Evolutionary conservation across 2,888 invertebrate species (phyloP), one percentile per base, ranked within the genome.

Genomic region (Agriotes lineatus): DNA sequence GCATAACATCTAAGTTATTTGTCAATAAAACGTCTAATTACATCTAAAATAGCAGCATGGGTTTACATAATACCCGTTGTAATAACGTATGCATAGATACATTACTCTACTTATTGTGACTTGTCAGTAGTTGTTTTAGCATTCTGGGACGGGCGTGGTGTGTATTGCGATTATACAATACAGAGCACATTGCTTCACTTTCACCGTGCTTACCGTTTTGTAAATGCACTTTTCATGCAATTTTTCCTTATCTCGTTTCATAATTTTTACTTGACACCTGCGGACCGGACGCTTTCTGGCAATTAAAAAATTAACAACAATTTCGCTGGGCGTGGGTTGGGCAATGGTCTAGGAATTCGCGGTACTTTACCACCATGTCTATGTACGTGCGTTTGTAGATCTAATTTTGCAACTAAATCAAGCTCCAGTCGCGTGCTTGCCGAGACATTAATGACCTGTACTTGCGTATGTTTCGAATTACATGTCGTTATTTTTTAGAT

Each of bases 121-220:
- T 66, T 66, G 66, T 66, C 60, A 60, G 50, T 48, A 66, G 48
- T n/a, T n/a, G n/a, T 58, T 58, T 60, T 52, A 54, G 45, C 59
- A 60, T 66, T 66, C 60, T 66, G 52, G 59, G 42, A 59, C 59
- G 66, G 66, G 66, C 66, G 66, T 66, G 66, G 66, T 66, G 50
- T 60, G 44, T 42, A 54, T 60, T 42, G 37, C 20, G 42, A 66
- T 66, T 66, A 66, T 66, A 66, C 66, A 66, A 60, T 66, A 60
- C 42, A 52, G 14, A 42, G 30, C 22, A 19, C 20, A 61, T 42
- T 61, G 37, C 52, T 61, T 33, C 25, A 61, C 61, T 61, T 61
- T 61, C 61, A 61, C 61, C 22, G 25, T 19, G 14, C 33, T 48
- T 45, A 30, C 25, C 18, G 22, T 52, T 42, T 45, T 60, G 37